Evolutionary conservation across 2,888 invertebrate species (phyloP), one percentile per base, ranked within the genome.

Genomic region (Caenorhabditis imperialis): DNA sequence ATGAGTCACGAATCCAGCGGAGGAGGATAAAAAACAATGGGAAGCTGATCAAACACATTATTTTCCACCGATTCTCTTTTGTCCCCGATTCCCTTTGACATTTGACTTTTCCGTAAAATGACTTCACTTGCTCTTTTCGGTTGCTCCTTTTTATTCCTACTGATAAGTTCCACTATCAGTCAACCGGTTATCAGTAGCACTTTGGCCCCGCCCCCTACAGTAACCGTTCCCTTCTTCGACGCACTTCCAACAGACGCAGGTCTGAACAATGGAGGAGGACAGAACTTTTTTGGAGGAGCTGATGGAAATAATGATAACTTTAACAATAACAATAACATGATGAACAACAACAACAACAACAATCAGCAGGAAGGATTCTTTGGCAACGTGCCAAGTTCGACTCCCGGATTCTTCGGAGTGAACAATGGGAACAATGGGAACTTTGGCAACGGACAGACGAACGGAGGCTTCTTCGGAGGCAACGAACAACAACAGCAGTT

Each of bases 381-480:
- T 20, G 44, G 44, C 20, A 20, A 6, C n/a, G n/a, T n/a, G n/a
- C n/a, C n/a, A n/a, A n/a, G n/a, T n/a, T n/a, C n/a, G n/a, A n/a
- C n/a, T n/a, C 40, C 30, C 20, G 51, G 60, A 20, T 60, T 60
- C 18, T 60, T 60, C 12, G 50, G 60, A 40, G n/a, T n/a, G n/a
- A n/a, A n/a, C n/a, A 27, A n/a, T 14, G 44, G 20, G 18, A n/a
- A 25, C 51, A 18, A 25, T 35, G 22, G 35, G 4, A 14, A 48
- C 30, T 30, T n/a, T n/a, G n/a, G n/a, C n/a, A n/a, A n/a, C n/a
- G n/a, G n/a, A n/a, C n/a, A n/a, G n/a, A n/a, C n/a, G n/a, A n/a
- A n/a, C n/a, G n/a, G n/a, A n/a, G n/a, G n/a, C n/a, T 61, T 61
- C 25, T 61, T 61, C n/a, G 61, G 51, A 6, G 51, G 51, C 45